Evolutionary conservation across 2,888 invertebrate genomes (phyloP).

Genomic region (Imbricaverruca yamaguchii): DNA sequence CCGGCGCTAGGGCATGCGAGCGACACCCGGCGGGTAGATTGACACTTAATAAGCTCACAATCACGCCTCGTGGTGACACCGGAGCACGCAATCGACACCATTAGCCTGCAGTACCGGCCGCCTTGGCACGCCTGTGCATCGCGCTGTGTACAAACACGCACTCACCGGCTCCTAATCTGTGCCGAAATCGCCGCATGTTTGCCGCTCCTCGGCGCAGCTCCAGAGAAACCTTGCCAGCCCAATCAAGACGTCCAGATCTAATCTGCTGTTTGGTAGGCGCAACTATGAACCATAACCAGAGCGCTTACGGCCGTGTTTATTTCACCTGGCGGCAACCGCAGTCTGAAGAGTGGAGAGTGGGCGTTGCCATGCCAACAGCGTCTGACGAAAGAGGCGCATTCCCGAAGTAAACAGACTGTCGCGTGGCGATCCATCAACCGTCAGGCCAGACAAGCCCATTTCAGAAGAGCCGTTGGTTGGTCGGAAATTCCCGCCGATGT

Average conservation of each 20-base stretch:
- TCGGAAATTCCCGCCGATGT: too few relatives aligned
- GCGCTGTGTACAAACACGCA: background rate
- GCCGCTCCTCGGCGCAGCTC: background rate
- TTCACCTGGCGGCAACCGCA: background rate
- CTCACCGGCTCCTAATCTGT: background rate
- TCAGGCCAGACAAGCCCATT: too few relatives aligned
- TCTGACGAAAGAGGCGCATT: background rate
- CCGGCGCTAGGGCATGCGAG: too few relatives aligned
- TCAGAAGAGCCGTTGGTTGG: too few relatives aligned
- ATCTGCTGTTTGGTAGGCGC: constrained; percentile 1
- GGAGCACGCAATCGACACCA: too few relatives aligned
- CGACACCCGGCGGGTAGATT: background rate
- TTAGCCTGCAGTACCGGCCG: too few relatives aligned
- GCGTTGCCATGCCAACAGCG: background rate
- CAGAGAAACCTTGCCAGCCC: background rate
- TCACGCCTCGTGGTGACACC: background rate
- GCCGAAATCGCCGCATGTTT: background rate
- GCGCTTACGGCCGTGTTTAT: background rate
- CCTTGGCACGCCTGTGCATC: too few relatives aligned
- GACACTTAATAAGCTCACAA: background rate
- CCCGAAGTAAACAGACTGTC: background rate
- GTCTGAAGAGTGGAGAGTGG: background rate
- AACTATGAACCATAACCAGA: background rate
- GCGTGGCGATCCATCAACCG: background rate
- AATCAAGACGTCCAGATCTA: background rate